Percentiles rank a stretch among this genome's conserved stretches.
phyloP scores from a whole-genome alignment of 1,140 invertebrate species.

The Limonius californicus region DNA sequence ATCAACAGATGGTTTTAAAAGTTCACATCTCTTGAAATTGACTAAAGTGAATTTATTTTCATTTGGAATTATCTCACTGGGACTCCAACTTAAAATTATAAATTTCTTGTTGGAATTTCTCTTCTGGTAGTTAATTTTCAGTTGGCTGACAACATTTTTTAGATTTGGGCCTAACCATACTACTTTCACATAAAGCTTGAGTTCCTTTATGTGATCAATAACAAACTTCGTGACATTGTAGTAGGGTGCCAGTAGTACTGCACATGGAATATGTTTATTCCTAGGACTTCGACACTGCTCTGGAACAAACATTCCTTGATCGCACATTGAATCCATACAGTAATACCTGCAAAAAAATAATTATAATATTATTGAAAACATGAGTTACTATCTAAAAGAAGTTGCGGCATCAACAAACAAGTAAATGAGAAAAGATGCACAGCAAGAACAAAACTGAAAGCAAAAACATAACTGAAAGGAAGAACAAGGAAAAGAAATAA shows the following conservation, averaged over 20 bases:
- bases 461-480: no score
- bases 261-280: slow-evolving; percentile 45
- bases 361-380: not conserved
- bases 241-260: slow-evolving; percentile 56
- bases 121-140: slow-evolving; percentile 37
- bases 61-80: slow-evolving; percentile 59
- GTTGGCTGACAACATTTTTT: slow-evolving; percentile 47
- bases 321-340: slow-evolving; percentile 51
- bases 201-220: slow-evolving; percentile 52
- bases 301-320: slow-evolving; percentile 57
- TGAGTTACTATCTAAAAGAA: no score
- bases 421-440: no score
- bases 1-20: slow-evolving; percentile 25
- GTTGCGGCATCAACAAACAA: no score
- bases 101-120: slow-evolving; percentile 46
- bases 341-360: slow-evolving; percentile 46
- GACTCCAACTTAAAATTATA: slow-evolving; percentile 65
- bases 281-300: slow-evolving; percentile 48
- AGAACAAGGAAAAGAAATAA: no score
- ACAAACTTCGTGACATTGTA: slow-evolving; percentile 52
- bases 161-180: slow-evolving; percentile 62
- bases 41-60: slow-evolving; percentile 50
- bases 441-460: no score
- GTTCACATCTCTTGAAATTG: slow-evolving; percentile 55
- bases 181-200: slow-evolving; percentile 56